phyloP scores from a whole-genome alignment of 1,140 invertebrate genomes.

The Ostrea edulis region DNA sequence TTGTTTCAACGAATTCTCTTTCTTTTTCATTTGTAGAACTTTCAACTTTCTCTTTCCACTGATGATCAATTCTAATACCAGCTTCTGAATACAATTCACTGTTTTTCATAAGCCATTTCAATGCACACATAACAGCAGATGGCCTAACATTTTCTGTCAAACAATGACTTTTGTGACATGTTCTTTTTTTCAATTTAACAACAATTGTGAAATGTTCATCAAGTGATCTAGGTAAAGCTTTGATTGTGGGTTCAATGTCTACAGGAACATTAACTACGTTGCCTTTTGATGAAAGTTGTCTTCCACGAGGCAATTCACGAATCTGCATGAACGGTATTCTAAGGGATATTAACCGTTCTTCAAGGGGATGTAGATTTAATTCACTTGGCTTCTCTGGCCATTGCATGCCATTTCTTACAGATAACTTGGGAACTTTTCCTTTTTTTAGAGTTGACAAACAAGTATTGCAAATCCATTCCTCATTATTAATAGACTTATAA shows the following conservation, averaged over 20 bases:
- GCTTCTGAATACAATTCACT: constrained; percentile 45
- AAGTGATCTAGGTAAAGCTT: constrained; percentile 20
- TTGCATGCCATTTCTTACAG: constrained; percentile 52
- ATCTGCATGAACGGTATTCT: constrained; percentile 63
- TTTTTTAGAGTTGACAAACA: constrained; percentile 27
- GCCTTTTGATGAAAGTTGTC: constrained; percentile 35
- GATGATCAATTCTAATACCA: constrained; percentile 23
- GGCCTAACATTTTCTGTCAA: constrained; percentile 39
- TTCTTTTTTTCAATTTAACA: constrained; percentile 42
- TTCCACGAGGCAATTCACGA: constrained; percentile 54
- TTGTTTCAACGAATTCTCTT: background rate
- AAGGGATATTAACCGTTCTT: constrained; percentile 47
- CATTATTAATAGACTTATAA: constrained; percentile 12
- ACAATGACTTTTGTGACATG: constrained; percentile 31
- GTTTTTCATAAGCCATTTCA: constrained; percentile 44
- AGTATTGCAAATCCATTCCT: constrained; percentile 49
- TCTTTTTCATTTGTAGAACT: background rate
- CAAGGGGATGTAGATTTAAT: constrained; percentile 48
- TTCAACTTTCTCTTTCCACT: background rate
- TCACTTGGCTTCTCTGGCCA: constrained; percentile 52
- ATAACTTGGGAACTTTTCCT: constrained; percentile 44
- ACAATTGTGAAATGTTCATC: constrained; percentile 29
- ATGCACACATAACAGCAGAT: background rate
- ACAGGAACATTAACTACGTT: constrained; percentile 60
- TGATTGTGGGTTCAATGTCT: constrained; percentile 42